phyloP scores from a whole-genome alignment of 2,888 invertebrate genomes.

The Leptothorax acervorum region DNA sequence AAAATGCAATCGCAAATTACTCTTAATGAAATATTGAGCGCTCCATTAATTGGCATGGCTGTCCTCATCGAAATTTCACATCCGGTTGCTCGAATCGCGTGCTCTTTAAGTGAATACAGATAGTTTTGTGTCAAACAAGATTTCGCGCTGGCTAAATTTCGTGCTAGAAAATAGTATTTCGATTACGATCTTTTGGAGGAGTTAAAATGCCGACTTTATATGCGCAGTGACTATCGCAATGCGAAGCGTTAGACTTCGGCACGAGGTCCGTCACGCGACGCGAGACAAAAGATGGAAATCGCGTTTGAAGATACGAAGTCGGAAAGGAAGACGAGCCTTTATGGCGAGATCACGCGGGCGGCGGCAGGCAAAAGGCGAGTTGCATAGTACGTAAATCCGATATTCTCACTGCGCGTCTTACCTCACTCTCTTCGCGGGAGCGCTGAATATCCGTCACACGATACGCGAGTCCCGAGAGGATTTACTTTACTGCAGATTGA shows the following conservation, averaged over 20 bases:
- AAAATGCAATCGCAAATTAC: neutral
- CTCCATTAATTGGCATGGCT: neutral
- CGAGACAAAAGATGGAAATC: constrained; percentile 67
- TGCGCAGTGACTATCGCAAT: neutral
- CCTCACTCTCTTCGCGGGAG: constrained; percentile 61
- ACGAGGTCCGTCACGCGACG: constrained; percentile 35
- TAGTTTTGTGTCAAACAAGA: neutral
- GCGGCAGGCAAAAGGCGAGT: constrained; percentile 57
- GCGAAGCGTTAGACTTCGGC: constrained; percentile 2
- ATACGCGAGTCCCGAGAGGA: constrained; percentile 73
- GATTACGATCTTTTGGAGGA: constrained; percentile 1
- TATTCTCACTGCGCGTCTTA: constrained; percentile 77
- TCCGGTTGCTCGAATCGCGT: neutral
- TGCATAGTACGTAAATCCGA: constrained; percentile 77
- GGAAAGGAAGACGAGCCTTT: constrained; percentile 62
- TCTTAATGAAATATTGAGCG: constrained; percentile 14
- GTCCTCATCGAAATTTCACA: neutral
- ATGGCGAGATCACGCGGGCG: constrained; percentile 56
- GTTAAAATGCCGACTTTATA: neutral
- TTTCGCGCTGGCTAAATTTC: neutral
- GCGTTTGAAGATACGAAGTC: constrained; percentile 66
- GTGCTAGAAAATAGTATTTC: neutral
- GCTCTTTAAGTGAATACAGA: neutral
- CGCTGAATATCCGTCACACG: constrained; percentile 71
- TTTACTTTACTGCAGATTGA: constrained; percentile 74